Base-by-base conservation (phyloP, 2,888 invertebrate species). In the Chelonus formosanus region DNA sequence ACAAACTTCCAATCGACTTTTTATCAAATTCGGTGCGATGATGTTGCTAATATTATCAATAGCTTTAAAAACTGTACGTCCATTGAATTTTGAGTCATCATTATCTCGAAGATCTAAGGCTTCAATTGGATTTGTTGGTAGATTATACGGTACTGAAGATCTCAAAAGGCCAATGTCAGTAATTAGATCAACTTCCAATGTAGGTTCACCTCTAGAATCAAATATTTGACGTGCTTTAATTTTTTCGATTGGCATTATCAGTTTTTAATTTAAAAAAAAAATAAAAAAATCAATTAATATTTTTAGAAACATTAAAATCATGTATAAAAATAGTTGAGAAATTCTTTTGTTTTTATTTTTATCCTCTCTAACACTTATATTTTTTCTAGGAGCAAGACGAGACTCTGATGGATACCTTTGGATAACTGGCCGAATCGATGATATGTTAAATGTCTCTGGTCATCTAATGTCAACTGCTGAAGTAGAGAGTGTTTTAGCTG, bases 381-480 rank as follows among this genome's bases (percentile, higher is more conserved):
- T 47, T 47, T 73, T 75, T 80, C 32, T 80, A 97, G 97, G 97
- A 65, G 97, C 96, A 0, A 89, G 89, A 73, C 88, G 96, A 67
- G 98, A 99, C 84, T 89, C 91, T 32, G 98, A 99, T 82, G 98
- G 98, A 0, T 97, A 96, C 84, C 86, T 96, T 65, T 97, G 97
- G 97, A 92, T 98, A 67, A 98, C 97, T 0, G 98, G 98, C 0
- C 91, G 98, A 67, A 94, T 98, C 47, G 98, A 99, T 83, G 99
- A 99, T 84, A 97, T 99, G 96, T 87, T 99, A 73, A 99, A 99
- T 85, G 98, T 99, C 5, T 97, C 97, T 3, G 99, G 98, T 0
- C 98, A 99, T 85, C 87, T 99, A 63, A 93, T 99, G 90, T 97
- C 97, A 69, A 99, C 98, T 0, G 94, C 98, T 0, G 97, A 99